A percentile compares a stretch with the other conserved stretches of the same genome.
These are phyloP conservation scores for Ochlodes sylvanus DNA, from an alignment of 2,888 invertebrate species.

Conservation along the genomic window DNA sequence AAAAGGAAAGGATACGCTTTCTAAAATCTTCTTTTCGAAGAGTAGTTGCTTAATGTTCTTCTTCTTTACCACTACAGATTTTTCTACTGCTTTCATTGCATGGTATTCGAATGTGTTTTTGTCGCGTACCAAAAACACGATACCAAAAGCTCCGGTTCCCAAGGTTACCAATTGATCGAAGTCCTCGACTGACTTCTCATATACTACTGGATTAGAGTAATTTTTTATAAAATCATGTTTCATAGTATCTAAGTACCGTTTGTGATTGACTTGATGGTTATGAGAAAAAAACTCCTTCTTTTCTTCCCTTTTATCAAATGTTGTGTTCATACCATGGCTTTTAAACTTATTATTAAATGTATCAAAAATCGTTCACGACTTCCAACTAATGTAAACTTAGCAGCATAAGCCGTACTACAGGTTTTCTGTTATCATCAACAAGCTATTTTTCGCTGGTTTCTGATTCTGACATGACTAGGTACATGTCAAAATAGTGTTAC, in stretches of 20 bases:
- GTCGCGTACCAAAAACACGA: constrained; percentile 89
- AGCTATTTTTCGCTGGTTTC: too few relatives aligned
- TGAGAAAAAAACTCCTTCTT: constrained; percentile 51
- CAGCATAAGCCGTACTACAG: background rate
- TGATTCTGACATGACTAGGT: too few relatives aligned
- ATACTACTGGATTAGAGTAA: constrained; percentile 46
- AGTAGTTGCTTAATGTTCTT: constrained; percentile 93
- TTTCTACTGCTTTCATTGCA: constrained; percentile 95
- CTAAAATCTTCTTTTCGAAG: constrained; percentile 94
- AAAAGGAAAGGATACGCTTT: constrained; percentile 93
- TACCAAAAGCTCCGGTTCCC: constrained; percentile 94
- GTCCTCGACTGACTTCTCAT: constrained; percentile 75
- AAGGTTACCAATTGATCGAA: constrained; percentile 90
- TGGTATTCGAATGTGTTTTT: constrained; percentile 85
- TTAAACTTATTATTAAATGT: constrained; percentile 19
- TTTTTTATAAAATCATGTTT: constrained; percentile 62
- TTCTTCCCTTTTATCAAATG: constrained; percentile 50
- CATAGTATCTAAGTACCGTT: constrained; percentile 59
- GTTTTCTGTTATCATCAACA: too few relatives aligned
- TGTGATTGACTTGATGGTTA: constrained; percentile 57
- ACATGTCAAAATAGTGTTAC: background rate
- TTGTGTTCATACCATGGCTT: constrained; percentile 42
- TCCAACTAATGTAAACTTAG: constrained; percentile 23
- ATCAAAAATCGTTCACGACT: background rate
- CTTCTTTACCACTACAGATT: constrained; percentile 91